Percentiles rank a stretch among this genome's conserved stretches.
Evolutionary conservation across 2,113 vertebrate genomes (phyloP).

Genomic region (Myxocyprinus asiaticus): DNA sequence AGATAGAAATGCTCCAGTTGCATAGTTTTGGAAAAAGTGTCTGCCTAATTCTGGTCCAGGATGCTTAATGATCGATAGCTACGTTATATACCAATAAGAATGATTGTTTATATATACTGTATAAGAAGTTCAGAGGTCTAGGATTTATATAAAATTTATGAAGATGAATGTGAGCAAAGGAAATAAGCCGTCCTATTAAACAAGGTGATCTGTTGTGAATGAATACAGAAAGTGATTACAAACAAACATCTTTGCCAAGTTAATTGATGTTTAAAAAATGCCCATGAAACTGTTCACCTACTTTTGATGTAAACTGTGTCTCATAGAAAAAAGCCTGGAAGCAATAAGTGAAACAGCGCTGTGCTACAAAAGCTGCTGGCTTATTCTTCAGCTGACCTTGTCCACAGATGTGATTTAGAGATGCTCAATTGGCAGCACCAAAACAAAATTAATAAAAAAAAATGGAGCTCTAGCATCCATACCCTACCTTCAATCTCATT

Average conservation of each 20-base stretch:
- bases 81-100: too few relatives aligned
- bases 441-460: slow-evolving; percentile 22
- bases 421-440: slow-evolving; percentile 1
- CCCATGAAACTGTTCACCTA: neutral
- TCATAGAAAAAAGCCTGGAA: neutral
- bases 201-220: neutral
- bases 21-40: too few relatives aligned
- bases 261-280: slow-evolving; percentile 6
- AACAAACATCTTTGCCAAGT: neutral
- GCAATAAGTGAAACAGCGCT: slow-evolving; percentile 3
- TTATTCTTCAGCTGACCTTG: slow-evolving; percentile 51
- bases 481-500: neutral
- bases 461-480: neutral
- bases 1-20: neutral
- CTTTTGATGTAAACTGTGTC: slow-evolving; percentile 16
- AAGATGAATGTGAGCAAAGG: neutral
- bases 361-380: neutral
- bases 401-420: slow-evolving; percentile 50
- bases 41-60: too few relatives aligned
- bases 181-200: neutral
- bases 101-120: too few relatives aligned
- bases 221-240: neutral
- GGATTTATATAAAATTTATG: too few relatives aligned
- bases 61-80: too few relatives aligned
- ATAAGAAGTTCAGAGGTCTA: too few relatives aligned